Conservation (phyloP, 1,140 invertebrate species). For the Neomicropteryx cornuta region DNA sequence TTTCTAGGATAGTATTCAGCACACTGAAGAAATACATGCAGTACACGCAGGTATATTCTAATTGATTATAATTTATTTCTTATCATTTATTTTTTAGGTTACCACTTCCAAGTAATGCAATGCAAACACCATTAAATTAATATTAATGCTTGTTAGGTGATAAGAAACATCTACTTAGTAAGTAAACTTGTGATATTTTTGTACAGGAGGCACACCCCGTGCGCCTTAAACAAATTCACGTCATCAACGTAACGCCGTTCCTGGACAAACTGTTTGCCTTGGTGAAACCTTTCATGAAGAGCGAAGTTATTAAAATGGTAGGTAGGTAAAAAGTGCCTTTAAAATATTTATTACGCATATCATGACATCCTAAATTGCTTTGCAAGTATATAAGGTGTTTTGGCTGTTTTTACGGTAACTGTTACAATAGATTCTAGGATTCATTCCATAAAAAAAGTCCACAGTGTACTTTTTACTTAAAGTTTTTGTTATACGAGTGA, state of each 20-base stretch:
- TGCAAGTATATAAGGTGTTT: background rate
- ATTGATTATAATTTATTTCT: background rate
- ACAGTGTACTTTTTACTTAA: background rate
- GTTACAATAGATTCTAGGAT: background rate
- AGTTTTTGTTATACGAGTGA: too few relatives aligned
- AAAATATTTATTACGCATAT: too few relatives aligned
- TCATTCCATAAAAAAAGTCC: background rate
- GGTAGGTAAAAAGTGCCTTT: conserved; percentile 16
- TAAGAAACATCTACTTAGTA: background rate
- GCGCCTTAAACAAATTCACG: conserved; percentile 61
- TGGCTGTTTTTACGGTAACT: background rate
- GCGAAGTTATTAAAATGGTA: conserved; percentile 49
- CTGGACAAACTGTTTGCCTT: conserved; percentile 48
- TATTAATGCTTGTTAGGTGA: background rate
- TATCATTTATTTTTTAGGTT: background rate
- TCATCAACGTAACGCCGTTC: conserved; percentile 52
- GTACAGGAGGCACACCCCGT: conserved; percentile 65
- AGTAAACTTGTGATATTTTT: conserved; percentile 12
- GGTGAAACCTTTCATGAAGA: conserved; percentile 52
- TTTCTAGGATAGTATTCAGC: conserved; percentile 48
- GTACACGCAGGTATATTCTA: conserved; percentile 40
- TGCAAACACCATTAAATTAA: background rate
- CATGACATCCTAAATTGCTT: conserved; percentile 2
- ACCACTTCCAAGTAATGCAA: background rate
- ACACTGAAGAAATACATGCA: conserved; percentile 55